Percentiles rank a stretch among this genome's conserved stretches.
Evolutionary conservation across 2,888 invertebrate species (phyloP).

Genomic region (Ichneumoninae sp.): DNA sequence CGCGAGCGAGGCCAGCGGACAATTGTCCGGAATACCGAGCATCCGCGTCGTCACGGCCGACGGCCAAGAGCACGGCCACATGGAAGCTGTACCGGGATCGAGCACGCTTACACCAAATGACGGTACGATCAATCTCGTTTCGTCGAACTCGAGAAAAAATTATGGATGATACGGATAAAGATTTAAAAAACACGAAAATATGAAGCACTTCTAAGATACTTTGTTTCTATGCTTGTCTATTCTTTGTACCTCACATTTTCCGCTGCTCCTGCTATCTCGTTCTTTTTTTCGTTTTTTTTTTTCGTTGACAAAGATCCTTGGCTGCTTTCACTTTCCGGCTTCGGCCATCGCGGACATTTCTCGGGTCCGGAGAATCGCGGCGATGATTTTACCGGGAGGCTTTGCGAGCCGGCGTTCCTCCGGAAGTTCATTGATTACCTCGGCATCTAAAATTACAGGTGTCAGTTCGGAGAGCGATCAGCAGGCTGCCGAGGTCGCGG

Average conservation of each 20-base stretch:
- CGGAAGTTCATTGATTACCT: not conserved
- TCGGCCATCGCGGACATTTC: not conserved
- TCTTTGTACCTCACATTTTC: constrained; percentile 19
- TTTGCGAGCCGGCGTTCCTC: not conserved
- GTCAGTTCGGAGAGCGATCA: constrained; percentile 89
- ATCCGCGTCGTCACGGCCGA: constrained; percentile 74
- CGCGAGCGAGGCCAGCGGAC: constrained; percentile 73
- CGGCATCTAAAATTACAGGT: constrained; percentile 75
- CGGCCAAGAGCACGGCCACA: constrained; percentile 76
- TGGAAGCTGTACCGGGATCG: constrained; percentile 77
- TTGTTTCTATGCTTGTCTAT: constrained; percentile 18
- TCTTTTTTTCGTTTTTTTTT: constrained; percentile 14
- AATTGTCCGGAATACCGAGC: constrained; percentile 75
- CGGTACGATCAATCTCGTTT: constrained; percentile 70
- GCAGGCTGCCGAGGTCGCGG: constrained; percentile 79
- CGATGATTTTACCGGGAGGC: not conserved
- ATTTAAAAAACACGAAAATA: constrained; percentile 8
- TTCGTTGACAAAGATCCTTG: not conserved
- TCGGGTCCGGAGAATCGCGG: not conserved
- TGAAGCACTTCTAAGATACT: constrained; percentile 15
- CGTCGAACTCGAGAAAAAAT: constrained; percentile 15
- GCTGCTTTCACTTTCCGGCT: not conserved
- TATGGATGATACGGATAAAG: constrained; percentile 1
- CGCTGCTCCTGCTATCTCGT: not conserved
- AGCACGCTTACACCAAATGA: constrained; percentile 77